Conservation (phyloP, 2,113 vertebrate species). For the Pedionomus torquatus region DNA sequence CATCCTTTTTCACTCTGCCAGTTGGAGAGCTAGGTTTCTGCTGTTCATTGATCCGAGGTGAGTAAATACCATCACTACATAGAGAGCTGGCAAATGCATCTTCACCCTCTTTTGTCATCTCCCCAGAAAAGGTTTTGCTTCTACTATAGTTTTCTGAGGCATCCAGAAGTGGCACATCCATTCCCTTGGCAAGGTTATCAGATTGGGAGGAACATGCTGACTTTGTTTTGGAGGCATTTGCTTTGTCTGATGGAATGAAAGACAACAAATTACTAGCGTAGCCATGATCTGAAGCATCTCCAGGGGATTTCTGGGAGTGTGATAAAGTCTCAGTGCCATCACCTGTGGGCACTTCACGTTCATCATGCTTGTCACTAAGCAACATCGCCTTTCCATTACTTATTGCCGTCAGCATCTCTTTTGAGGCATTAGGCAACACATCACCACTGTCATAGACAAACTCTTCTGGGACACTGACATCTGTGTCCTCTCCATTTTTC, state of each 20-base stretch:
- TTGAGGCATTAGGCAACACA: background rate
- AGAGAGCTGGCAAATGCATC: background rate
- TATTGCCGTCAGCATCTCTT: background rate
- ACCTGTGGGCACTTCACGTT: background rate
- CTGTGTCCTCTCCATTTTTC: background rate
- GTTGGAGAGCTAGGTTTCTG: background rate
- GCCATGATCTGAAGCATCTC: background rate
- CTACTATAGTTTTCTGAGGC: background rate
- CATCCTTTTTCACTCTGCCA: background rate
- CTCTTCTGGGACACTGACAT: conserved; percentile 16
- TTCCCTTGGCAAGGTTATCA: background rate
- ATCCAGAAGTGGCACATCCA: background rate
- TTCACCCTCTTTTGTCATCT: background rate
- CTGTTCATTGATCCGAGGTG: background rate
- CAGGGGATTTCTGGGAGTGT: background rate
- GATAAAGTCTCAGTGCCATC: background rate
- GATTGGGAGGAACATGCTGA: background rate
- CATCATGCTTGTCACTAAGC: background rate
- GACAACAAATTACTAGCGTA: background rate
- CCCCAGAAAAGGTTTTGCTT: background rate
- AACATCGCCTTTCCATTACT: background rate
- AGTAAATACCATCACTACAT: background rate
- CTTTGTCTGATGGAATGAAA: background rate
- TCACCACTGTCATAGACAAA: background rate
- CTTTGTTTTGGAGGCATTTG: background rate